These are phyloP conservation scores for Hippocampus abdominalis DNA, from an alignment of 2,113 vertebrate genomes.

Conservation along the genomic window DNA sequence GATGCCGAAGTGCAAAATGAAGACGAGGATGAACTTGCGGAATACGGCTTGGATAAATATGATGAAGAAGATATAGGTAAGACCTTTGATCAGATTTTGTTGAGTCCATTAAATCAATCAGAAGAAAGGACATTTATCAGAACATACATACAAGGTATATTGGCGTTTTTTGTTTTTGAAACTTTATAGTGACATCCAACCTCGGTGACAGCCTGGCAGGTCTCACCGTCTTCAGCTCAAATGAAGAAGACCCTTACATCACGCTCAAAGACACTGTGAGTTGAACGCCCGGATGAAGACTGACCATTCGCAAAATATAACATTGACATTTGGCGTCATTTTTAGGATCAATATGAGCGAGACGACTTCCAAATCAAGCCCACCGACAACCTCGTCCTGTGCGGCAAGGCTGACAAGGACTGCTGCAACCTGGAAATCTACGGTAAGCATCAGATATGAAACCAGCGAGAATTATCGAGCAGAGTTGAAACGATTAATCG, in stretches of 20 bases:
- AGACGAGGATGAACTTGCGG: constrained; percentile 77
- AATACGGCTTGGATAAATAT: constrained; percentile 87
- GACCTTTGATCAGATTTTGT: not conserved
- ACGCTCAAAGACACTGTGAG: constrained; percentile 92
- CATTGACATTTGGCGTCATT: not conserved
- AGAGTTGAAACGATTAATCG: not conserved
- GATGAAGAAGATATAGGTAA: constrained; percentile 83
- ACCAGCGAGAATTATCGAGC: not conserved
- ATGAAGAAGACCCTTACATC: constrained; percentile 90
- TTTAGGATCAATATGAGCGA: constrained; percentile 92
- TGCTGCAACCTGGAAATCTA: constrained; percentile 90
- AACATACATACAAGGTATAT: too few relatives aligned
- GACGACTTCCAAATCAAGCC: constrained; percentile 93
- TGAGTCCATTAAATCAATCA: too few relatives aligned
- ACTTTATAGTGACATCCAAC: constrained; percentile 70
- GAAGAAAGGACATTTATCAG: too few relatives aligned
- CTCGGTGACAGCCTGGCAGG: constrained; percentile 88
- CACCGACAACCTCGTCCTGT: constrained; percentile 86
- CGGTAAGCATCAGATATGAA: constrained; percentile 62
- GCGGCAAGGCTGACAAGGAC: constrained; percentile 87
- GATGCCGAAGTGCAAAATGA: constrained; percentile 28
- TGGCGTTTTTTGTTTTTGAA: not conserved
- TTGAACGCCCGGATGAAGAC: not conserved
- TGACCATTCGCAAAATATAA: not conserved
- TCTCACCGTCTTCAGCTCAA: constrained; percentile 84